Base-by-base conservation (phyloP, 1,140 invertebrate genomes). In the Apis cerana region DNA sequence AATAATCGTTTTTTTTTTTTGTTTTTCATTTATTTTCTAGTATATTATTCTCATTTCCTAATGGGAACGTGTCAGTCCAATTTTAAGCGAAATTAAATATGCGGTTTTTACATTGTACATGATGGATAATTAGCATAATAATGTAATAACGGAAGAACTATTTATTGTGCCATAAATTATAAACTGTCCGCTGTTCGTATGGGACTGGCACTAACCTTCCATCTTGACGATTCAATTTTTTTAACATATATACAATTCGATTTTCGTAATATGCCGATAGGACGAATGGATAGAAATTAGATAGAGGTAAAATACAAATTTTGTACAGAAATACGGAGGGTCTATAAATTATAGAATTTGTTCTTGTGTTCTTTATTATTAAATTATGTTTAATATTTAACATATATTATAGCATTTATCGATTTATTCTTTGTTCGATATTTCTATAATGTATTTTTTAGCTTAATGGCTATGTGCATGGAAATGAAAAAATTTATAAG, bases 141-240 rank as follows among this genome's bases (percentile, higher is more conserved):
- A 76, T 21, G 59, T 80, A 75, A 75, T 82, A 85, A 84, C 68
- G 72, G 70, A 84, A 83, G 71, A 84, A 83, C 85, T 86, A 86
- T 90, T 89, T 89, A 87, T 91, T 88, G 90, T 91, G 90, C 90
- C 90, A 91, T 91, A 91, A 89, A 85, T 88, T 88, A 23, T 70
- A 76, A 43, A 64, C 82, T 69, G 81, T 82, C 74, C 65, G 82
- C 75, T 67, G 72, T 81, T 85, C 84, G 77, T 69, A 23, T 84
- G 76, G 62, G 62, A 83, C 48, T 88, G 86, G 64, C 86, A 85
- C 85, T 71, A 76, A 76, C 80, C 79, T 85, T 86, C 71, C 85
- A 80, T 80, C 72, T 80, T 76, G 62, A 59, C 72, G 68, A 83
- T 87, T 43, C 27, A 62, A 54, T 64, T 52, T 71, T 72, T 80